Evolutionary conservation across 2,797 vertebrate species (phyloP).

Genomic region (Falco columbarius): DNA sequence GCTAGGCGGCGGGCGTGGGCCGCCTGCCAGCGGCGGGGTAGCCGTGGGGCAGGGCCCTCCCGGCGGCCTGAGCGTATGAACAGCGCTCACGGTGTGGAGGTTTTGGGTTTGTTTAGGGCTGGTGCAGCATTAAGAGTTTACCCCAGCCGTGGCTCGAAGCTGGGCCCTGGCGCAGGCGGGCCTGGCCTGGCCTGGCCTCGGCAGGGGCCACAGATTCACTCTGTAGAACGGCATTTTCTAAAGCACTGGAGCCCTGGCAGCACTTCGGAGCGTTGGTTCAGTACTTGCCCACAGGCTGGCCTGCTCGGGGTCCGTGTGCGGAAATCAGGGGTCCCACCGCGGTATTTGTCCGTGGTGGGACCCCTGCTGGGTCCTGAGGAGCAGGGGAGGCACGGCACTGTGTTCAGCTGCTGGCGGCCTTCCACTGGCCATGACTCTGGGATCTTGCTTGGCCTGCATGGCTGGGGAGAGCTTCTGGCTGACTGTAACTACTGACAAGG

Average conservation of each 20-base stretch:
- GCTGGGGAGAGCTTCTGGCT: too few relatives aligned
- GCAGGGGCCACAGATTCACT: fast-evolving
- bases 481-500: not conserved
- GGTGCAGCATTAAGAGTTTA: fast-evolving
- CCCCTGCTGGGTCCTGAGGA: fast-evolving
- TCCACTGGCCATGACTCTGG: too few relatives aligned
- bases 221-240: too few relatives aligned
- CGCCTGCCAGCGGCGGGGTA: fast-evolving
- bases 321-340: not conserved
- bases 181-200: not conserved
- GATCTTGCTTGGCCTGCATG: not conserved
- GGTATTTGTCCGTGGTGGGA: fast-evolving
- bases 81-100: too few relatives aligned
- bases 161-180: not conserved
- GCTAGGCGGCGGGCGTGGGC: fast-evolving
- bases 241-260: too few relatives aligned
- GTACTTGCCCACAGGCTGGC: not conserved
- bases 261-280: fast-evolving
- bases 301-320: not conserved
- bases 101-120: not conserved
- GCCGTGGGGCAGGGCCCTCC: not conserved
- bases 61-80: too few relatives aligned
- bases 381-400: too few relatives aligned
- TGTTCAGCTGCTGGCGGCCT: not conserved
- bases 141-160: not conserved